phyloP scores from a whole-genome alignment of 2,113 vertebrate species.

The Eulemur rufifrons region DNA sequence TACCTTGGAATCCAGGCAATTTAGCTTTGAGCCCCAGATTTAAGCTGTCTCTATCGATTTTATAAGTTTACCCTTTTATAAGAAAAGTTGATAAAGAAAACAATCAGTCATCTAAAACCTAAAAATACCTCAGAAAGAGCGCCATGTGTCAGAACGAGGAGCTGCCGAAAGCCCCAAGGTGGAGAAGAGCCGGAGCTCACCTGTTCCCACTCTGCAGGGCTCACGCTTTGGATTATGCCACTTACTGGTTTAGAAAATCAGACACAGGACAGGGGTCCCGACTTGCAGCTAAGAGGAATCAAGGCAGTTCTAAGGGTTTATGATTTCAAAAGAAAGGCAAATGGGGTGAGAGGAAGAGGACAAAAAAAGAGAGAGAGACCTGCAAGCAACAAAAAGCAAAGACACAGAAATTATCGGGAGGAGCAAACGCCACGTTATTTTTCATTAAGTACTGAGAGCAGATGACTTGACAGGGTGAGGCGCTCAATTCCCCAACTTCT shows the following conservation, averaged over 20 bases:
- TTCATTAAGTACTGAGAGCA: neutral
- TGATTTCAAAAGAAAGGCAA: constrained; percentile 16
- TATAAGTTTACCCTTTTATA: neutral
- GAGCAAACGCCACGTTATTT: neutral
- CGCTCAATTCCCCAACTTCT: neutral
- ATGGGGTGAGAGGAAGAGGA: neutral
- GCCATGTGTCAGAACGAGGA: neutral
- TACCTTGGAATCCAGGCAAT: neutral
- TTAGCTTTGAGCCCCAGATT: neutral
- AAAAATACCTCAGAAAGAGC: neutral
- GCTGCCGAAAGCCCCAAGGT: neutral
- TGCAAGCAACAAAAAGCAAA: neutral
- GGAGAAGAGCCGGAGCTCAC: neutral
- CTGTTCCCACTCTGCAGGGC: neutral
- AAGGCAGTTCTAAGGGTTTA: neutral
- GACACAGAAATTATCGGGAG: neutral
- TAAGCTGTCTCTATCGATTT: neutral
- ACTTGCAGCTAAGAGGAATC: neutral
- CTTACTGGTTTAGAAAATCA: neutral
- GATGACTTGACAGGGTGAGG: neutral
- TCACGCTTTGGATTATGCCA: neutral
- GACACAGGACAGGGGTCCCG: neutral
- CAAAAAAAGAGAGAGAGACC: neutral
- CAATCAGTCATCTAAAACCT: neutral
- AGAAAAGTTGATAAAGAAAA: constrained; percentile 22